phyloP scores from a whole-genome alignment of 2,888 invertebrate genomes.

The Aphodius granarius region DNA sequence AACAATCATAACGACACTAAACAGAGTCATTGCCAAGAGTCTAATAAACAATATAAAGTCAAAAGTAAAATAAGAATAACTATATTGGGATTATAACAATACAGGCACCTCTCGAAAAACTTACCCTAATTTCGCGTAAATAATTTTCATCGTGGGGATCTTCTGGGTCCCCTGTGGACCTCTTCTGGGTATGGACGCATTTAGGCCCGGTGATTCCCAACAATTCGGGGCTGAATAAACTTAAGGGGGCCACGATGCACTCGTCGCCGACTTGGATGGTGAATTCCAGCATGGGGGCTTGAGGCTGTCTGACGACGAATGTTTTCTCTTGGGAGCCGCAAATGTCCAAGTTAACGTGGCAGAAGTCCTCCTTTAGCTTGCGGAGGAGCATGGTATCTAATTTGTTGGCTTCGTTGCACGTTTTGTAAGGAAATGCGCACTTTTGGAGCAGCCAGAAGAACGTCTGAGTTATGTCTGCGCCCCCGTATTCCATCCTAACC shows the following conservation, averaged over 20 bases:
- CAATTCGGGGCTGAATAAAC: slow-evolving; percentile 85
- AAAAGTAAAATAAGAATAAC: slow-evolving; percentile 12
- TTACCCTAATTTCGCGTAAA: slow-evolving; percentile 77
- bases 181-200: slow-evolving; percentile 70
- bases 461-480: slow-evolving; percentile 88
- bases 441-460: slow-evolving; percentile 87
- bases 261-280: slow-evolving; percentile 88
- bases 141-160: slow-evolving; percentile 95
- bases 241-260: slow-evolving; percentile 86
- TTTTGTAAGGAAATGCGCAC: slow-evolving; percentile 87
- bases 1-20: too few species aligned
- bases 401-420: slow-evolving; percentile 71
- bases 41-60: too few species aligned
- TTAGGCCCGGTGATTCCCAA: slow-evolving; percentile 82
- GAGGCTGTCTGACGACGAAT: slow-evolving; percentile 74
- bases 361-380: slow-evolving; percentile 85
- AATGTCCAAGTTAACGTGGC: slow-evolving; percentile 87
- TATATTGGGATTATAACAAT: too few species aligned
- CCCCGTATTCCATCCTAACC: slow-evolving; percentile 83
- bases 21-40: too few species aligned
- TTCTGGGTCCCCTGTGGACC: slow-evolving; percentile 78
- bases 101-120: neutral
- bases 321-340: slow-evolving; percentile 86
- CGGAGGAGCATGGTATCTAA: slow-evolving; percentile 79
- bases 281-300: slow-evolving; percentile 68